Conservation (phyloP, 2,888 invertebrate genomes). For the Caenorhabditis sp. region DNA sequence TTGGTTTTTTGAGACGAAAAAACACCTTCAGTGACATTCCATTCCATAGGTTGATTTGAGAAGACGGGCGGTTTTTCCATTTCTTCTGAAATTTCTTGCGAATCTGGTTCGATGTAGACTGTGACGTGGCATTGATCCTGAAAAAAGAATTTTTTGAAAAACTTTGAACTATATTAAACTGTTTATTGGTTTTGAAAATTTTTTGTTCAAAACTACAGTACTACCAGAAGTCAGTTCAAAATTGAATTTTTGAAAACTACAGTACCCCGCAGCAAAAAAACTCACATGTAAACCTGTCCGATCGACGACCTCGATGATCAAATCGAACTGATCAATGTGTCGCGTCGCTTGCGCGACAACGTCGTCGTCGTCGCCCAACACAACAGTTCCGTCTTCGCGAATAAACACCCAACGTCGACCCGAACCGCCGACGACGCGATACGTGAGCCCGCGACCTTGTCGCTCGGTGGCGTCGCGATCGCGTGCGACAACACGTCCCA, state of each 20-base stretch:
- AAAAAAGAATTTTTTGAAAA: background rate
- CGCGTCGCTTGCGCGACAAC: too few species aligned
- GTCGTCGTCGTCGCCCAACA: slow-evolving; percentile 40
- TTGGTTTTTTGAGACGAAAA: too few species aligned
- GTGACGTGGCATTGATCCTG: slow-evolving; percentile 39
- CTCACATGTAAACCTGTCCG: slow-evolving; percentile 46
- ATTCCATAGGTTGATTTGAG: slow-evolving; percentile 37
- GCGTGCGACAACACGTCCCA: slow-evolving; percentile 55
- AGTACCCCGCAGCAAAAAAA: too few species aligned
- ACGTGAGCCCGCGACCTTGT: too few species aligned
- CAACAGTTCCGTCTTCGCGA: slow-evolving; percentile 55
- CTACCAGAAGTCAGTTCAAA: too few species aligned
- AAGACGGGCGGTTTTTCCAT: slow-evolving; percentile 31
- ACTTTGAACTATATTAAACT: too few species aligned
- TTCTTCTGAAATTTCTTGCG: too few species aligned
- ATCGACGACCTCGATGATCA: slow-evolving; percentile 49
- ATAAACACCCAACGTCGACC: slow-evolving; percentile 56
- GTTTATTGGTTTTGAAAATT: too few species aligned
- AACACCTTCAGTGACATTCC: slow-evolving; percentile 56
- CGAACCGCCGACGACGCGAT: slow-evolving; percentile 50
- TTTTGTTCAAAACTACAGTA: too few species aligned
- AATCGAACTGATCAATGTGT: slow-evolving; percentile 42
- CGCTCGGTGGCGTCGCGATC: slow-evolving; percentile 56
- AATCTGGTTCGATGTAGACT: slow-evolving; percentile 32
- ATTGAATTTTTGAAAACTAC: too few species aligned